A percentile compares a stretch with the other conserved stretches of the same genome.
Conservation (phyloP, 2,113 vertebrate genomes). For the Dicrurus megarhynchus region DNA sequence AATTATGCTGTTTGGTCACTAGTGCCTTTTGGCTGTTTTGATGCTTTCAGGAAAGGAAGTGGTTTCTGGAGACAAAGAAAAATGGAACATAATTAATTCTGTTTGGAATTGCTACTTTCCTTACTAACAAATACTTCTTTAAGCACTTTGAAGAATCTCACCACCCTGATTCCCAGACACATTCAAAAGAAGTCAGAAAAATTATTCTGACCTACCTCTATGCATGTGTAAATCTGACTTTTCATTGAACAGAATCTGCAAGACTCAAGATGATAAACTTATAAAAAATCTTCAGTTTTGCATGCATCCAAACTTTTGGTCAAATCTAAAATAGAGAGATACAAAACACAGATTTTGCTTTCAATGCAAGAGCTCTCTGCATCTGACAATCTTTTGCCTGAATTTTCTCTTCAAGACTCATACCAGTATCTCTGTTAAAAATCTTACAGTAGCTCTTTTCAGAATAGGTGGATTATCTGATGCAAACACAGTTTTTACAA, state of each 20-base stretch:
- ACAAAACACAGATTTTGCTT: not conserved
- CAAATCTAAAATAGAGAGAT: not conserved
- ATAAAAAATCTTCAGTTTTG: not conserved
- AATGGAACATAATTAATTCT: not conserved
- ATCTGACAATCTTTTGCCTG: not conserved
- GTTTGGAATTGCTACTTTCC: not conserved
- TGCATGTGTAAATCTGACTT: not conserved
- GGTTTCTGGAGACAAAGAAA: constrained; percentile 21
- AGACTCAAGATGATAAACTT: not conserved
- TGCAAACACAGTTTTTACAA: not conserved
- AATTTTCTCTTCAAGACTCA: not conserved
- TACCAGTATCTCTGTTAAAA: not conserved
- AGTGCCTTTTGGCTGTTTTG: not conserved
- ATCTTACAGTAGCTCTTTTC: not conserved
- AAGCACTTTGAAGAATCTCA: not conserved
- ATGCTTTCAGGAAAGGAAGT: constrained; percentile 23
- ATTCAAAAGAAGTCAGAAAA: not conserved
- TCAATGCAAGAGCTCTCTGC: not conserved
- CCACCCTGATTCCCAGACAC: not conserved
- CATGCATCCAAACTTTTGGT: not conserved
- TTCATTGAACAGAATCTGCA: not conserved
- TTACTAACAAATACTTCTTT: not conserved
- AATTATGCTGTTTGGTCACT: constrained; percentile 12
- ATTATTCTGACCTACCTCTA: not conserved
- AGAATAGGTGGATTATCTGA: not conserved